These are phyloP conservation scores for Troides oblongomaculatus DNA, from an alignment of 2,888 invertebrate genomes.

Conservation along the genomic window DNA sequence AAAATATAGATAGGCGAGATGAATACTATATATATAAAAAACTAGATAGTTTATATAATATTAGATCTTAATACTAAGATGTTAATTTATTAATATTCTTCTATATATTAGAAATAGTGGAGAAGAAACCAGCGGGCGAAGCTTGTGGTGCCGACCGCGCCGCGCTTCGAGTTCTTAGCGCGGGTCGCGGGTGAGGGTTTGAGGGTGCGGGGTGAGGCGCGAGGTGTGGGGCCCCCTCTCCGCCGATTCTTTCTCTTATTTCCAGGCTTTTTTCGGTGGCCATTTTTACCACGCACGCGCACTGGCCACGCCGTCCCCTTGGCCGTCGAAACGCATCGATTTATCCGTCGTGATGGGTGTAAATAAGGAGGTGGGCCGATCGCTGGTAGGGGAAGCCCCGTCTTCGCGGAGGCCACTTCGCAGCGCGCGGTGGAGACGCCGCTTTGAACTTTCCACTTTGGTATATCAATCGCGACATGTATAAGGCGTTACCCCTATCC, in stretches of 20 bases:
- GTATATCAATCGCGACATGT: neutral
- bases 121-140: conserved; percentile 2
- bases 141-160: conserved; percentile 39
- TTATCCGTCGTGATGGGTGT: conserved; percentile 57
- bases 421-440: conserved; percentile 2
- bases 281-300: conserved; percentile 76
- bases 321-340: conserved; percentile 62
- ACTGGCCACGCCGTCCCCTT: conserved; percentile 35
- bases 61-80: no score
- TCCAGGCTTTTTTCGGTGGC: conserved; percentile 72
- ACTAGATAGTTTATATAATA: no score
- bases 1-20: no score
- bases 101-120: no score
- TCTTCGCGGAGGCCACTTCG: conserved; percentile 43
- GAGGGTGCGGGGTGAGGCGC: conserved; percentile 29
- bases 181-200: neutral
- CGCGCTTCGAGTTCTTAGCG: conserved; percentile 26
- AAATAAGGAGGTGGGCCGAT: conserved; percentile 54
- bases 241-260: conserved; percentile 75
- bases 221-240: conserved; percentile 48
- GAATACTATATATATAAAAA: no score
- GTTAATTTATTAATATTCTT: no score
- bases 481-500: no score
- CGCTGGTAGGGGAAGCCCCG: conserved; percentile 37
- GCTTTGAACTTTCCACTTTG: neutral